Conservation (phyloP, 30 jellyfish, hydroid and myxozoan species). For the Morbakka virulenta region DNA sequence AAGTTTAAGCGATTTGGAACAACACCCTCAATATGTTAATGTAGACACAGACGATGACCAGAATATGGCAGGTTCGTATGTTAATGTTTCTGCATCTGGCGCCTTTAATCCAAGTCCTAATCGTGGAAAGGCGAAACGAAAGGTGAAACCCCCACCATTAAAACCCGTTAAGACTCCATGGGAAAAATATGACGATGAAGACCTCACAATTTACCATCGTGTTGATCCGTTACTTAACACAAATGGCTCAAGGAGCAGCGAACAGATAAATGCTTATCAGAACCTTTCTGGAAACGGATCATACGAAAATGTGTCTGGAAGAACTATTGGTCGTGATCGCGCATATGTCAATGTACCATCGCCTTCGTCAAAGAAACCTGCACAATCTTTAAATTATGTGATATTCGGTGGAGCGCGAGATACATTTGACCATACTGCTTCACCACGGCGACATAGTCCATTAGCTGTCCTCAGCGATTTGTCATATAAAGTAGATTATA, state of each 20-base stretch:
- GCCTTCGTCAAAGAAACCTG: slow-evolving; percentile 54
- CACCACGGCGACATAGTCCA: slow-evolving; percentile 17
- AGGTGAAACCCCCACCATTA: slow-evolving; percentile 76
- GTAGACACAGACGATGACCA: slow-evolving; percentile 24
- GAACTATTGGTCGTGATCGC: slow-evolving; percentile 41
- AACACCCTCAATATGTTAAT: slow-evolving; percentile 47
- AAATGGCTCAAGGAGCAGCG: slow-evolving; percentile 51
- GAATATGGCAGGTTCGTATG: slow-evolving; percentile 48
- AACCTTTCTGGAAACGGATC: slow-evolving; percentile 77
- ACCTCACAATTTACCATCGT: slow-evolving; percentile 68
- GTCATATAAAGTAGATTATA: slow-evolving; percentile 60
- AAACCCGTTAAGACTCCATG: slow-evolving; percentile 12
- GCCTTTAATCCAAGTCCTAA: slow-evolving; percentile 28
- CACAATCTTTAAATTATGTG: slow-evolving; percentile 54
- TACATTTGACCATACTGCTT: slow-evolving; percentile 22
- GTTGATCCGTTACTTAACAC: slow-evolving; percentile 53
- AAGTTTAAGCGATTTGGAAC: slow-evolving; percentile 41
- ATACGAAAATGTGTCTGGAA: slow-evolving; percentile 68
- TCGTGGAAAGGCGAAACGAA: slow-evolving; percentile 19
- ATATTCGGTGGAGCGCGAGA: slow-evolving; percentile 47
- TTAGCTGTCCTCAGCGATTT: slow-evolving; percentile 31
- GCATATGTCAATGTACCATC: slow-evolving; percentile 73
- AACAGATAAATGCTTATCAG: slow-evolving; percentile 8
- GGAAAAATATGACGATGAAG: slow-evolving; percentile 86
- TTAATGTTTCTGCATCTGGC: slow-evolving; percentile 55